Percentiles rank a stretch among this genome's conserved stretches.
Conservation (phyloP, 2,113 vertebrate genomes). For the Seriola aureovittata region DNA sequence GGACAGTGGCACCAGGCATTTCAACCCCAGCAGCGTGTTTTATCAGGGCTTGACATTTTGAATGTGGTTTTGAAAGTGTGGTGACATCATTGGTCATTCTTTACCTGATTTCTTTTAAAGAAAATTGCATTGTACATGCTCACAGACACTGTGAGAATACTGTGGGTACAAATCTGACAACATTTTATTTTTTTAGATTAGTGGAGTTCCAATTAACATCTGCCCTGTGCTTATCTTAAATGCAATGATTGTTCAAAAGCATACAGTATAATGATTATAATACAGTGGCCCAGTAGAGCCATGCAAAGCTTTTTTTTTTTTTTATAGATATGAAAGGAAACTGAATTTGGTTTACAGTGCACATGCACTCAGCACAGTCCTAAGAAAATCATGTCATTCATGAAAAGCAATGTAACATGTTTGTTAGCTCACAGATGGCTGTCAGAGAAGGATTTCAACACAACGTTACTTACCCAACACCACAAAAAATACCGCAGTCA, state of each 20-base stretch:
- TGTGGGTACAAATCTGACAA: slow-evolving; percentile 50
- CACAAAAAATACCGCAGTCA: slow-evolving; percentile 14
- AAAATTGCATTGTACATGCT: slow-evolving; percentile 70
- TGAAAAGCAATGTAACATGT: slow-evolving; percentile 8
- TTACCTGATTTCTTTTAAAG: slow-evolving; percentile 75
- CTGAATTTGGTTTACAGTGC: slow-evolving; percentile 32
- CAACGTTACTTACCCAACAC: slow-evolving; percentile 8
- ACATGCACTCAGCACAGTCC: slow-evolving; percentile 30
- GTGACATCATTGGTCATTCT: slow-evolving; percentile 69
- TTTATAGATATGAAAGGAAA: slow-evolving; percentile 51
- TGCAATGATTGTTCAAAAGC: slow-evolving; percentile 63
- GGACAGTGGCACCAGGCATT: neutral
- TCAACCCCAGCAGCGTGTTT: slow-evolving; percentile 31
- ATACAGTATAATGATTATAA: slow-evolving; percentile 60
- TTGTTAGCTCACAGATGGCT: slow-evolving; percentile 19
- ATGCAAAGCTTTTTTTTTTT: slow-evolving; percentile 46
- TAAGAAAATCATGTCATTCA: slow-evolving; percentile 21
- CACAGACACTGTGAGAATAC: slow-evolving; percentile 65
- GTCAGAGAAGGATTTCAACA: slow-evolving; percentile 21
- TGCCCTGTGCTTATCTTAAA: slow-evolving; percentile 57
- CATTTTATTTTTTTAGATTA: slow-evolving; percentile 35
- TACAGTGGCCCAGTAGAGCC: slow-evolving; percentile 45
- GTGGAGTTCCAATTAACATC: slow-evolving; percentile 52
- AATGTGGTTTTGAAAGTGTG: slow-evolving; percentile 49
- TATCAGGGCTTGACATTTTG: slow-evolving; percentile 59